Evolutionary conservation across 2,113 vertebrate genomes (phyloP).

Genomic region (Asarcornis scutulata): DNA sequence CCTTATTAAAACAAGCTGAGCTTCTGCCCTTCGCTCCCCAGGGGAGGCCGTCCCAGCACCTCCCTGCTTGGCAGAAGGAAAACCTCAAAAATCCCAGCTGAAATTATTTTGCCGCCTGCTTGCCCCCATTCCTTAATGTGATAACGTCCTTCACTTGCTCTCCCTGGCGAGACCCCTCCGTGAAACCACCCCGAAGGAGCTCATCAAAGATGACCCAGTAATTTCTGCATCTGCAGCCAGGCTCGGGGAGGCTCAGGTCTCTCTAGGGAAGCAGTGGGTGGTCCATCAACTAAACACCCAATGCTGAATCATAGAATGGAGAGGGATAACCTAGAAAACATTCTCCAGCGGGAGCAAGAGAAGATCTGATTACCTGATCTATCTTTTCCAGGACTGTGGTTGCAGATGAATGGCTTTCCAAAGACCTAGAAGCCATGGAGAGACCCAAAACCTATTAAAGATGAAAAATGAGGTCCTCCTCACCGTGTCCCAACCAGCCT

Average conservation of each 20-base stretch:
- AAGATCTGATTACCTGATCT: not conserved
- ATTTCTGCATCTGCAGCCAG: not conserved
- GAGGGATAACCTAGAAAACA: not conserved
- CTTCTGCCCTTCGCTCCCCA: conserved; percentile 5
- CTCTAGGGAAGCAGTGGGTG: not conserved
- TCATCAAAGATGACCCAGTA: not conserved
- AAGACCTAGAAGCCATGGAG: not conserved
- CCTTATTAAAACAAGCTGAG: conserved; percentile 64
- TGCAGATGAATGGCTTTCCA: not conserved
- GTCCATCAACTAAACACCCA: not conserved
- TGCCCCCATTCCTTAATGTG: not conserved
- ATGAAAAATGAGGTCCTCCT: not conserved
- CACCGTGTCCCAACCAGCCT: not conserved
- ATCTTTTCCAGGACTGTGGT: not conserved
- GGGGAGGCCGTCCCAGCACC: conserved; percentile 8
- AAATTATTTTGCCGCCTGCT: not conserved
- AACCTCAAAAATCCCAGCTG: not conserved
- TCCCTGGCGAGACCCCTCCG: not conserved
- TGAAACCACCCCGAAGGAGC: not conserved
- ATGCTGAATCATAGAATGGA: not conserved
- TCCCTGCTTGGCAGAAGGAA: not conserved
- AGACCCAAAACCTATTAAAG: not conserved
- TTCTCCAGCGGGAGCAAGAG: not conserved
- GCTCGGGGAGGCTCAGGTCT: not conserved
- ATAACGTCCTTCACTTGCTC: not conserved